Evolutionary conservation across 2,113 vertebrate genomes (phyloP).

Genomic region (Turnix velox): DNA sequence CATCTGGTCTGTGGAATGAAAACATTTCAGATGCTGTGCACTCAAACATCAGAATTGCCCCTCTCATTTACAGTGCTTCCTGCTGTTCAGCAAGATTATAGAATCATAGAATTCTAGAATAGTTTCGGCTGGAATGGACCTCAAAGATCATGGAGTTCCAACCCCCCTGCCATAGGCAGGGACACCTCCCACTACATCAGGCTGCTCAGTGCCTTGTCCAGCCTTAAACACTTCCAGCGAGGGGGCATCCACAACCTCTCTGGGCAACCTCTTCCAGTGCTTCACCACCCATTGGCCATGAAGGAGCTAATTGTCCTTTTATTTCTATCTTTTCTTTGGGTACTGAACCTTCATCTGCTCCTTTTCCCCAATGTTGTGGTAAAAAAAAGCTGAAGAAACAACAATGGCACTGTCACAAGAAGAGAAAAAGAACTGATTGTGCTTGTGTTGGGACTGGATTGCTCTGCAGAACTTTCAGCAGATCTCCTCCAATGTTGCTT

Average conservation of each 20-base stretch:
- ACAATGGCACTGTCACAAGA: background rate
- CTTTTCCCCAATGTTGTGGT: background rate
- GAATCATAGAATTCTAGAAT: no score
- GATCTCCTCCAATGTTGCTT: background rate
- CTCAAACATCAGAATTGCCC: background rate
- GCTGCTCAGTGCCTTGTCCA: no score
- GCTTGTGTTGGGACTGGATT: background rate
- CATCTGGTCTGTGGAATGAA: constrained; percentile 16
- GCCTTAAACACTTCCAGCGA: no score
- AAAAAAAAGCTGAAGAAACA: background rate
- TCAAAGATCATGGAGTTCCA: no score
- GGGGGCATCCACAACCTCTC: no score
- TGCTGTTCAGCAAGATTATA: background rate
- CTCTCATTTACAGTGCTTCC: background rate
- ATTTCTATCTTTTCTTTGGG: background rate
- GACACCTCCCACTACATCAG: no score
- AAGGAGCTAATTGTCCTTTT: background rate
- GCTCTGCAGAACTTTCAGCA: background rate
- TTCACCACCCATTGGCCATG: no score
- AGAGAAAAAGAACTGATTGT: background rate
- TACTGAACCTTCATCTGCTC: background rate
- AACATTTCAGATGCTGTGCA: background rate
- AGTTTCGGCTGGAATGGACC: no score
- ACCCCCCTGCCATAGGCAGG: no score
- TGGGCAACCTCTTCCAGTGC: no score